phyloP scores from a whole-genome alignment of 2,797 vertebrate genomes.

The Lerista edwardsae region DNA sequence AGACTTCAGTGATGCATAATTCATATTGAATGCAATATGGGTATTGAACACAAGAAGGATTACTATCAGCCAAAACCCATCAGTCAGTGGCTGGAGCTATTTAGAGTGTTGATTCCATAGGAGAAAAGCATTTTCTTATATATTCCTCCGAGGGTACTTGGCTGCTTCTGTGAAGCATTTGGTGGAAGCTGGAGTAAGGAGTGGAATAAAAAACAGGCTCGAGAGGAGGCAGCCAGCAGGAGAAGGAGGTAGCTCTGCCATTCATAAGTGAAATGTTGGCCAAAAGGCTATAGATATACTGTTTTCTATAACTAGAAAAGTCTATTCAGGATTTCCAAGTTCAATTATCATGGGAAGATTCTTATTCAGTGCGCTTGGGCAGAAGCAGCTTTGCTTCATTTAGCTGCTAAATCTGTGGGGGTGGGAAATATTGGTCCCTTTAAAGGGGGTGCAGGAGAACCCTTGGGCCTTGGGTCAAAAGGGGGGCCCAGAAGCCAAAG shows the following conservation, averaged over 20 bases:
- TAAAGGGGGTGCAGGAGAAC: too few species aligned
- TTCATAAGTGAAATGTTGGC: constrained; percentile 30
- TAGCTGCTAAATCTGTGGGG: constrained; percentile 12
- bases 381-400: constrained; percentile 46
- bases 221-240: constrained; percentile 5
- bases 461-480: too few species aligned
- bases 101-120: neutral
- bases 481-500: too few species aligned
- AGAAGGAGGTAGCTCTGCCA: constrained; percentile 17
- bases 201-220: neutral
- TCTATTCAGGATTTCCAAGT: constrained; percentile 45
- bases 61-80: neutral
- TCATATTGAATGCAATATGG: neutral
- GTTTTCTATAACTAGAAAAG: constrained; percentile 13
- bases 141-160: neutral
- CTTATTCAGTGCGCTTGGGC: constrained; percentile 41
- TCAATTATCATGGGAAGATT: constrained; percentile 47
- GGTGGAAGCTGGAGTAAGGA: neutral
- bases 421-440: too few species aligned
- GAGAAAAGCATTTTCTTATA: neutral
- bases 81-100: neutral
- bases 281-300: neutral
- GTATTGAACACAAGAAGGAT: neutral
- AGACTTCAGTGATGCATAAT: neutral
- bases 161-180: constrained; percentile 18